Base-by-base conservation (phyloP, 2,888 invertebrate species). In the Latrodectus elegans region DNA sequence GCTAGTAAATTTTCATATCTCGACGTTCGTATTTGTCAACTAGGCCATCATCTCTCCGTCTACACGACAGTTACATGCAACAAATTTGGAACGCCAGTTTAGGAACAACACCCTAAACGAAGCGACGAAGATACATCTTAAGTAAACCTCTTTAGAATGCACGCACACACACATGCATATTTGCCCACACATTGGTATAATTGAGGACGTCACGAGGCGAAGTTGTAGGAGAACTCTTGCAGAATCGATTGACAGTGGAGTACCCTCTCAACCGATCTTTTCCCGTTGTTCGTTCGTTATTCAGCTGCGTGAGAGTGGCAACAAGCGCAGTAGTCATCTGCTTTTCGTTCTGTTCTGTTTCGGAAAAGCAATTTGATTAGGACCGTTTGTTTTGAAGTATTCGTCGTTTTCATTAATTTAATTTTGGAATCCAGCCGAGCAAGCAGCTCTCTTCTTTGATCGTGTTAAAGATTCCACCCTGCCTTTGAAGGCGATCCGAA, bases 121-220 rank as follows among this genome's bases (percentile, higher is more conserved):
- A 52, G n/a, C 65, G 55, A 8, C 15, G 51, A 51, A 78, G 68
- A 55, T 53, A n/a, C 22, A 65, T 73, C 73, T 81, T 73, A 81
- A 81, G 65, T 65, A 81, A 81, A 81, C 26, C 73, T 73, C 53
- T 65, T 51, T 49, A 12, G 64, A 64, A 64, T 72, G 52, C 71
- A 80, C 26, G 64, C 81, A 67, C 52, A 73, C 72, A 81, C 65
- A 51, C 78, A 79, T 38, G n/a, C 71, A 51, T 71, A n/a, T 38
- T 38, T 51, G 49, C 51, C 71, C 51, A 12, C 52, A 51, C n/a
- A 51, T 52, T 49, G n/a, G 65, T 55, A 78, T 72, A 80, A 80
- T 80, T 72, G 79, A 71, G 60, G 14, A 8, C 49, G 73, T 73
- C 81, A 81, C 81, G 81, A 52, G 81, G 73, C 64, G 60, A 60